Conservation (phyloP, 2,888 invertebrate species). For the Altica lythri region DNA sequence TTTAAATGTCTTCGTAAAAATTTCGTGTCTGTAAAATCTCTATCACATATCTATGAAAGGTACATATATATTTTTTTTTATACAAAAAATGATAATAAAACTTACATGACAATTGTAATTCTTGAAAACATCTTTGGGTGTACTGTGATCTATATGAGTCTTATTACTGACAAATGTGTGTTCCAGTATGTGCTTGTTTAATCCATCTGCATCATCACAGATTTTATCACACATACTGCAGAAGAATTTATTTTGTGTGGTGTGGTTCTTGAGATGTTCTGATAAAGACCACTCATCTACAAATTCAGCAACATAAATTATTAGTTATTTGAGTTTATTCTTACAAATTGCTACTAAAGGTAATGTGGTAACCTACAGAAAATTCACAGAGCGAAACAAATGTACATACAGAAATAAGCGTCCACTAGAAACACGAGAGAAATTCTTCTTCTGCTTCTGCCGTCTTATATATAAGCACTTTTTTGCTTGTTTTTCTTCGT, state of each 20-base stretch:
- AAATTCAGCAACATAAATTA: too few species aligned
- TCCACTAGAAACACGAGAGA: too few species aligned
- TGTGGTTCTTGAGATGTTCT: conserved; percentile 54
- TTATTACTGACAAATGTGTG: conserved; percentile 42
- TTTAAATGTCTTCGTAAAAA: conserved; percentile 49
- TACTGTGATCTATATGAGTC: conserved; percentile 17
- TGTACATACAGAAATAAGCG: too few species aligned
- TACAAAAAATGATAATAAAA: not conserved
- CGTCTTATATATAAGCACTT: too few species aligned
- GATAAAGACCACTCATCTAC: conserved; percentile 54
- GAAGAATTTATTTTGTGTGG: conserved; percentile 51
- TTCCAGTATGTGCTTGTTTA: conserved; percentile 49
- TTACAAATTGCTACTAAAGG: too few species aligned
- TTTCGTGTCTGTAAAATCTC: conserved; percentile 47
- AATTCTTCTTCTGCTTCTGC: too few species aligned
- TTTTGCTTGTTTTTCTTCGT: too few species aligned
- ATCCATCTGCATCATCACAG: conserved; percentile 45
- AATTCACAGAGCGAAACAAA: too few species aligned
- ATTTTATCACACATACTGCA: conserved; percentile 50
- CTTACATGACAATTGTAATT: conserved; percentile 47
- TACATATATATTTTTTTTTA: not conserved
- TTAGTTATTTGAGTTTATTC: not conserved
- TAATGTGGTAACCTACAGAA: too few species aligned
- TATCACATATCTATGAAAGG: conserved; percentile 50
- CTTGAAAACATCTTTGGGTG: conserved; percentile 26